Base-by-base conservation (phyloP, 2,797 vertebrate genomes). In the Molossus molossus region DNA sequence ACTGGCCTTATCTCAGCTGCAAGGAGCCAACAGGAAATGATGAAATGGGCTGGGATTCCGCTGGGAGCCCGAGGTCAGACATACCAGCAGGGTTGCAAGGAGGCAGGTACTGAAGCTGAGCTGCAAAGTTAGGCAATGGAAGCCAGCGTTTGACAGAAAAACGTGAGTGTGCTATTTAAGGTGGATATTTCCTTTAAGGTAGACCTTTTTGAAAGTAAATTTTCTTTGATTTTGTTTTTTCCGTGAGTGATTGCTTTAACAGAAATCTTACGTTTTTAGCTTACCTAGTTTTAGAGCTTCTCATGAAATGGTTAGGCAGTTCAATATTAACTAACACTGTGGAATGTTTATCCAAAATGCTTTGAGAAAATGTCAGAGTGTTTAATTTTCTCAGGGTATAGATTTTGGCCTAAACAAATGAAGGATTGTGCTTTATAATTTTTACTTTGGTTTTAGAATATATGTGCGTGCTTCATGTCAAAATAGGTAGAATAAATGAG, bases 21-120 rank as follows among this genome's bases (percentile, higher is more conserved):
- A 76, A 83, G 95, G 91, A 94, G 96, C 96, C 95, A 94, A 92
- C 97, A 98, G 98, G 98, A 98, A 98, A 96, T 97, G 97, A 97
- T 96, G 86, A 98, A 97, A 98, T 76, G 10, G 10, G 3, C 29
- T 4, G 83, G 92, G 97, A 37, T 60, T 94, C 45, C 1, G 91
- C 82, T n/a, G 75, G 50, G 84, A 87, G 90, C 83, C 2, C 14
- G 96, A 97, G 96, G 96, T 92, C 96, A 77, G 90, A 72, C 82
- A 0, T 0, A 9, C 89, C 45, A 3, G 88, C 95, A 14, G 90
- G 93, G 82, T 50, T 0, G 70, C 90, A 11, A 73, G 83, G 95
- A 95, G 95, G 92, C 96, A 97, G 97, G 98, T 98, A 9, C 60
- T 2, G 76, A 83, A 67, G 48, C 69, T 17, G 70, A 4, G 75